A percentile compares a stretch with the other conserved stretches of the same genome.
phyloP scores from a whole-genome alignment of 2,888 invertebrate species.

The Tipula helvola region DNA sequence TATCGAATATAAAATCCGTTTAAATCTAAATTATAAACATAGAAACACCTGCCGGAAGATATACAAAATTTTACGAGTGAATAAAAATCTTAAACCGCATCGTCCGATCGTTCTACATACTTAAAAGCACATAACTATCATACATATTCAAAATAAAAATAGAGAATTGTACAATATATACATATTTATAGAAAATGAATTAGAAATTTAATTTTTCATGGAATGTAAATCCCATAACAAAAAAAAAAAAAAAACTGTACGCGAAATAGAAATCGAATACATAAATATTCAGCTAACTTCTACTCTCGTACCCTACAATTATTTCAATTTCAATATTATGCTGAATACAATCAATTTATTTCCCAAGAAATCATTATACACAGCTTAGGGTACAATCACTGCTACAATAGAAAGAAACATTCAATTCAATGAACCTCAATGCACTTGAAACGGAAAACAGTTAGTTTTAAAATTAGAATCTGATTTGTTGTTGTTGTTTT shows the following conservation, averaged over 20 bases:
- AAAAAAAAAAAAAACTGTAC: background rate
- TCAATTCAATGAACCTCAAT: background rate
- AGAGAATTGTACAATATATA: background rate
- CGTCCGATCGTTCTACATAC: background rate
- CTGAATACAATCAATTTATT: background rate
- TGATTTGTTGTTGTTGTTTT: background rate
- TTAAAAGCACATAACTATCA: background rate
- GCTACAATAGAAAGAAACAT: background rate
- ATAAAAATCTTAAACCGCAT: background rate
- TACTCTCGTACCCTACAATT: background rate
- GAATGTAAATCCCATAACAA: background rate
- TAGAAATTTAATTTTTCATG: background rate
- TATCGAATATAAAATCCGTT: background rate
- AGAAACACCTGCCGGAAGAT: background rate
- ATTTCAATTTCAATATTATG: background rate
- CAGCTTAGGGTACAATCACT: background rate
- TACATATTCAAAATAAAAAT: background rate
- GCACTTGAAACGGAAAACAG: background rate
- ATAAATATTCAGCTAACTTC: background rate
- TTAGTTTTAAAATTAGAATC: background rate
- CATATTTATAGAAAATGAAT: background rate
- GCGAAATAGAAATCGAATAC: background rate
- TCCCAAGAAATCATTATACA: background rate
- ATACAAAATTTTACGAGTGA: background rate
- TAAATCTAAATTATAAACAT: background rate